These are phyloP conservation scores for Napeogenes inachia DNA, from an alignment of 2,888 invertebrate genomes.

Conservation along the genomic window DNA sequence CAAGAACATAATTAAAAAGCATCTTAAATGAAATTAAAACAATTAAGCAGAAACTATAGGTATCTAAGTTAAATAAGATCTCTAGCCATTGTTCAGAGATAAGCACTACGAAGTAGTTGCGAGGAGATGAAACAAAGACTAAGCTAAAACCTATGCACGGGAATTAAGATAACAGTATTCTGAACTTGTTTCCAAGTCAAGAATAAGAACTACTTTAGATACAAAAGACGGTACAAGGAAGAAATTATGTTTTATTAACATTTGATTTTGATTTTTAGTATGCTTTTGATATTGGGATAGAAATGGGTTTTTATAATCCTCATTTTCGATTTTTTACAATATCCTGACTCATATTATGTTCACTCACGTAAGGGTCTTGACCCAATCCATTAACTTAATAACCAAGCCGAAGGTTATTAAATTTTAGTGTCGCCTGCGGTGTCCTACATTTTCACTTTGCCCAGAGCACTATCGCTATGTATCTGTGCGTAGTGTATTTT, in stretches of 20 bases:
- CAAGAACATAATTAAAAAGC: neutral
- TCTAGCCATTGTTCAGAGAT: neutral
- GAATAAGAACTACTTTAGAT: neutral
- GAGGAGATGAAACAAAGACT: neutral
- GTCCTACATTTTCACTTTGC: conserved; percentile 13
- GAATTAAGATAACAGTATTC: neutral
- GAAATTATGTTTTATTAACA: neutral
- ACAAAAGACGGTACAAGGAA: neutral
- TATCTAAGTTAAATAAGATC: neutral
- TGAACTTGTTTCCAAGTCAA: neutral
- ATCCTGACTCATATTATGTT: neutral
- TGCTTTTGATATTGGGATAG: neutral
- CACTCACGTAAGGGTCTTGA: conserved; percentile 9
- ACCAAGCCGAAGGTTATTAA: conserved; percentile 42
- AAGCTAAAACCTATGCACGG: conserved; percentile 1
- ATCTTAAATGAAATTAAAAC: neutral
- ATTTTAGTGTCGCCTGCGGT: conserved; percentile 42
- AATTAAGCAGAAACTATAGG: neutral
- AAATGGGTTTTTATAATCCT: neutral
- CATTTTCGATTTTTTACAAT: too few relatives aligned
- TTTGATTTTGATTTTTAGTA: neutral
- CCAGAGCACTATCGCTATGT: conserved; percentile 12
- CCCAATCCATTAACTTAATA: conserved; percentile 12
- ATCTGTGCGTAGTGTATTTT: conserved; percentile 7
- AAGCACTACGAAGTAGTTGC: conserved; percentile 1